Conservation (phyloP, 2,797 vertebrate genomes). For the Uromys caudimaculatus region DNA sequence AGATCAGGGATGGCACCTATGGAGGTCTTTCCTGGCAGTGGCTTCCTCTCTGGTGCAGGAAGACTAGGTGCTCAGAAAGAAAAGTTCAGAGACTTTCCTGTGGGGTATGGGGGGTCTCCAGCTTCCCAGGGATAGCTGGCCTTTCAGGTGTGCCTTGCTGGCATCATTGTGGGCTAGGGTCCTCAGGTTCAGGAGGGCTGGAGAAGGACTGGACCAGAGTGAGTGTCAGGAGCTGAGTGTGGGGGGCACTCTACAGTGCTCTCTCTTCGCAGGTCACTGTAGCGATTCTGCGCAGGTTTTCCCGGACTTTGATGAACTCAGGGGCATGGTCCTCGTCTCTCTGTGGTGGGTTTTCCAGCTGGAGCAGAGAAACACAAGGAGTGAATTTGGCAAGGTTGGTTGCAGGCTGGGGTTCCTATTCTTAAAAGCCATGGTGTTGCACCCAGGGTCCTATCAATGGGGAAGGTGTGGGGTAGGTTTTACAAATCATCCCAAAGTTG, state of each 20-base stretch:
- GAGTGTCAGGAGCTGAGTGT: neutral
- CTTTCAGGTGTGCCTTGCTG: neutral
- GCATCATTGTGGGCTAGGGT: slow-evolving; percentile 21
- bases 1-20: neutral
- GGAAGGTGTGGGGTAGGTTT: neutral
- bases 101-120: neutral
- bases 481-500: neutral
- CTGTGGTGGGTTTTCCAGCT: slow-evolving; percentile 91
- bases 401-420: neutral
- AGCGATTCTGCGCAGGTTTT: slow-evolving; percentile 94
- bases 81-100: neutral
- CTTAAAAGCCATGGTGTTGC: neutral
- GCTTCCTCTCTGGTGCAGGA: neutral
- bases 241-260: slow-evolving; percentile 87
- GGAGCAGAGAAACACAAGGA: slow-evolving; percentile 68
- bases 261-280: slow-evolving; percentile 88
- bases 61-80: neutral
- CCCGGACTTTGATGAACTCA: slow-evolving; percentile 97
- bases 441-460: neutral
- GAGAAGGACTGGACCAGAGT: neutral
- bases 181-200: slow-evolving; percentile 75
- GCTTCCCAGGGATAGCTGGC: neutral
- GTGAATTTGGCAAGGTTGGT: neutral
- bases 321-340: slow-evolving; percentile 91
- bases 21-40: neutral